Conservation (phyloP, 2,888 invertebrate genomes). For the Nebria brevicollis region DNA sequence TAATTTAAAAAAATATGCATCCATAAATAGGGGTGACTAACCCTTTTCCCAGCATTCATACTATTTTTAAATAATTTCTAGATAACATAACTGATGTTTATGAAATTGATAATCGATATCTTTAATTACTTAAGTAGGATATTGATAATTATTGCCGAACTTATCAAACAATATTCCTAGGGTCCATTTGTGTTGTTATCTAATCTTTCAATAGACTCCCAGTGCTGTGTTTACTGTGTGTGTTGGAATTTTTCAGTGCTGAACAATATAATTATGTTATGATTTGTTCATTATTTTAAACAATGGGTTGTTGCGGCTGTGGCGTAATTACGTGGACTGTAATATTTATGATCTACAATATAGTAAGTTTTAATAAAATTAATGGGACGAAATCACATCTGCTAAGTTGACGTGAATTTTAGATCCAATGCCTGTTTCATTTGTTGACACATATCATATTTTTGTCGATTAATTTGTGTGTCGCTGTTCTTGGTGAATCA, state of each 20-base stretch:
- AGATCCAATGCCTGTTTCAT: neutral
- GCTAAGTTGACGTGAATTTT: neutral
- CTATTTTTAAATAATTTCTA: neutral
- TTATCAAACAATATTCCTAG: neutral
- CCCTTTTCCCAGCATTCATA: no score
- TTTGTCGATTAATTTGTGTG: neutral
- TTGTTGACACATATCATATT: neutral
- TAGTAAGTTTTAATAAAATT: constrained; percentile 5
- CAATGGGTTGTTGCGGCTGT: constrained; percentile 12
- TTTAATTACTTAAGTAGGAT: neutral
- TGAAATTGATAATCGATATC: neutral
- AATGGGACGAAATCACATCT: neutral
- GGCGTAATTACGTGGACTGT: neutral
- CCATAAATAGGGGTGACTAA: no score
- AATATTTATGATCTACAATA: neutral
- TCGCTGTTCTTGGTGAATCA: neutral
- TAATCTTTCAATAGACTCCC: constrained; percentile 11
- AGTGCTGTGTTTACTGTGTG: neutral
- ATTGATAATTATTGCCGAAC: neutral
- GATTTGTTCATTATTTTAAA: neutral
- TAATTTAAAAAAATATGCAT: no score
- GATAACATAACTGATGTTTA: neutral
- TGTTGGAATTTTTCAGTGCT: neutral
- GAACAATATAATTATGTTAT: neutral
- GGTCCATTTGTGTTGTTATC: neutral